A percentile compares a stretch with the other conserved stretches of the same genome.
phyloP scores from a whole-genome alignment of 2,113 vertebrate species.

The Oxyura jamaicensis region DNA sequence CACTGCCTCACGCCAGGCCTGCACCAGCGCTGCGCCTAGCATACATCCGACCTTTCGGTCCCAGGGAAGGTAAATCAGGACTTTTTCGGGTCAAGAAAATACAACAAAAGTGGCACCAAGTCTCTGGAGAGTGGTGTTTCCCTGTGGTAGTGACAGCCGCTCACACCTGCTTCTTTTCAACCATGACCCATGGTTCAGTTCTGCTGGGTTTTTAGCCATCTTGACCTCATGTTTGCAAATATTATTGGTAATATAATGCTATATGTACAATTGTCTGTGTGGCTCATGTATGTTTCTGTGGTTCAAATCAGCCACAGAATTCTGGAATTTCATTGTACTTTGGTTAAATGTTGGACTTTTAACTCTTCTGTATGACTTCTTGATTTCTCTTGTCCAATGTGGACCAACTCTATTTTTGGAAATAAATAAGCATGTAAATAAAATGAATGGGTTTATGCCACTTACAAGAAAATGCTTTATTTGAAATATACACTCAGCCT shows the following conservation, averaged over 20 bases:
- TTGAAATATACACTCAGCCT: slow-evolving; percentile 49
- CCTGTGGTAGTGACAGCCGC: neutral
- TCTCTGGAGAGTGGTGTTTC: slow-evolving; percentile 35
- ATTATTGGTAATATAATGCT: slow-evolving; percentile 72
- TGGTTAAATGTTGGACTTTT: slow-evolving; percentile 69
- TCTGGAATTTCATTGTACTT: slow-evolving; percentile 70
- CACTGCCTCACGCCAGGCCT: neutral
- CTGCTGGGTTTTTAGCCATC: slow-evolving; percentile 68
- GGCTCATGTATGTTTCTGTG: slow-evolving; percentile 69
- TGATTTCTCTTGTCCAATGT: slow-evolving; percentile 62
- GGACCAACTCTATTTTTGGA: slow-evolving; percentile 71
- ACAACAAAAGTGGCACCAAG: neutral
- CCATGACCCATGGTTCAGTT: slow-evolving; percentile 37
- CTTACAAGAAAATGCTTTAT: slow-evolving; percentile 69
- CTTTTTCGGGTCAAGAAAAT: slow-evolving; percentile 28
- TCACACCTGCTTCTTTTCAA: slow-evolving; percentile 56
- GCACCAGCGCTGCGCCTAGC: neutral
- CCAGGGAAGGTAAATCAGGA: slow-evolving; percentile 53
- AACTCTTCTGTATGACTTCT: slow-evolving; percentile 68
- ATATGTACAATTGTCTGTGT: slow-evolving; percentile 68
- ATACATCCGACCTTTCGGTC: neutral
- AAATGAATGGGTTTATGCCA: slow-evolving; percentile 71
- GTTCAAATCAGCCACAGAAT: slow-evolving; percentile 59
- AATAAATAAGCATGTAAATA: slow-evolving; percentile 73
- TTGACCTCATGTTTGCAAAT: slow-evolving; percentile 75